Evolutionary conservation across 37 sponge, comb jelly and placozoan species (phyloP), one percentile per base, ranked within the genome.

Genomic region (Aplysina aerophoba): DNA sequence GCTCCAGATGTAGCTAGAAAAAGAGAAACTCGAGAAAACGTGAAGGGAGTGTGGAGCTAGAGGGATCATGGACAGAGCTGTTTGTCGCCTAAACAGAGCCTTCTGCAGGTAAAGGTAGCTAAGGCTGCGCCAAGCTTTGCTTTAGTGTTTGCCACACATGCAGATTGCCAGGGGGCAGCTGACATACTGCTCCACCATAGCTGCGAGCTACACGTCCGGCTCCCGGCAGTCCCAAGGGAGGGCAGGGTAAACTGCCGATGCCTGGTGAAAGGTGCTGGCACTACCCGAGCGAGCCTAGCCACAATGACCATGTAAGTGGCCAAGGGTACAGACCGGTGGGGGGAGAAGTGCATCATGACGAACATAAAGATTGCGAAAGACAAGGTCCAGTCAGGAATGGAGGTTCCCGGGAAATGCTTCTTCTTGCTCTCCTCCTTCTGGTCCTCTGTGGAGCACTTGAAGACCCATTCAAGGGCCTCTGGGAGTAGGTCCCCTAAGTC

Each of bases 391-490:
- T 67, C 69, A 14, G 69, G 13, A n/a, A 67, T 25, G 27, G 22
- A 25, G 27, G 15, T n/a, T n/a, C n/a, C n/a, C n/a, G n/a, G n/a
- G 27, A 67, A 14, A 22, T 15, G 69, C 13, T 25, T 67, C 22
- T 13, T 16, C 69, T 67, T 67, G 27, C 69, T 15, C 69, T 28
- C n/a, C 69, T 67, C 28, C 13, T 67, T n/a, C n/a, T n/a, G n/a
- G n/a, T n/a, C n/a, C n/a, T n/a, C 69, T 67, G 59, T 57, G 59
- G 59, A 57, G 59, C 59, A 57, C 17, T 57, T 57, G 59, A 57
- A 57, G 59, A 17, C 59, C 17, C 59, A 57, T 17, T 57, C 17
- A 17, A 57, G 59, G 15, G 59, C 59, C 59, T 57, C 59, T n/a
- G n/a, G n/a, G n/a, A n/a, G n/a, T n/a, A n/a, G n/a, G n/a, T n/a